These are phyloP conservation scores for Netelia inedita DNA, from an alignment of 2,888 invertebrate genomes.

Conservation along the genomic window DNA sequence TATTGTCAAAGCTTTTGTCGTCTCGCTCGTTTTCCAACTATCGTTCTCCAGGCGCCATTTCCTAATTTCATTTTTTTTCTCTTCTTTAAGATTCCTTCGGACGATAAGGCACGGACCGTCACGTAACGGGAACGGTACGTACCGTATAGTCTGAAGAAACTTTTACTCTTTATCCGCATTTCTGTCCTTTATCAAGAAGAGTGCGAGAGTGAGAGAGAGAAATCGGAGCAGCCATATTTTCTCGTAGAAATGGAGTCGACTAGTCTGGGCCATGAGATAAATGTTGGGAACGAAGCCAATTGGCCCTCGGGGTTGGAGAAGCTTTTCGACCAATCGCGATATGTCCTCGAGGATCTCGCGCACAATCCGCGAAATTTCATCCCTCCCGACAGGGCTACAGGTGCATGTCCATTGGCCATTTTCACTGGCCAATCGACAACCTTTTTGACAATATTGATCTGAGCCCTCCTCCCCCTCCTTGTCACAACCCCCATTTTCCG, in stretches of 20 bases:
- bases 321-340: constrained; percentile 74
- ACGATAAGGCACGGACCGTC: no score
- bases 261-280: constrained; percentile 34
- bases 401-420: constrained; percentile 62
- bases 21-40: background rate
- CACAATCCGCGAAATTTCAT: constrained; percentile 78
- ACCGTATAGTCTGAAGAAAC: no score
- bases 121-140: no score
- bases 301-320: constrained; percentile 72
- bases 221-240: constrained; percentile 59
- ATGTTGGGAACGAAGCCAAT: constrained; percentile 68
- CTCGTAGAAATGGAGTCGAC: constrained; percentile 18
- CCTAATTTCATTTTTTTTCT: constrained; percentile 33
- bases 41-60: background rate
- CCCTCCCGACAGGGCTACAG: constrained; percentile 66
- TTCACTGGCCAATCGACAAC: constrained; percentile 56
- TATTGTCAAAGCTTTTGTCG: background rate
- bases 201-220: background rate
- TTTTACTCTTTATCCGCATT: background rate
- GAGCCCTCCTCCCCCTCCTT: background rate
- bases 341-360: constrained; percentile 68
- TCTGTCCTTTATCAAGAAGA: constrained; percentile 12
- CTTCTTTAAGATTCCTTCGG: no score
- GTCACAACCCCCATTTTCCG: constrained; percentile 29
- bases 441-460: constrained; percentile 72